Evolutionary conservation across 2,888 invertebrate genomes (phyloP).

Genomic region (Hyalella azteca): DNA sequence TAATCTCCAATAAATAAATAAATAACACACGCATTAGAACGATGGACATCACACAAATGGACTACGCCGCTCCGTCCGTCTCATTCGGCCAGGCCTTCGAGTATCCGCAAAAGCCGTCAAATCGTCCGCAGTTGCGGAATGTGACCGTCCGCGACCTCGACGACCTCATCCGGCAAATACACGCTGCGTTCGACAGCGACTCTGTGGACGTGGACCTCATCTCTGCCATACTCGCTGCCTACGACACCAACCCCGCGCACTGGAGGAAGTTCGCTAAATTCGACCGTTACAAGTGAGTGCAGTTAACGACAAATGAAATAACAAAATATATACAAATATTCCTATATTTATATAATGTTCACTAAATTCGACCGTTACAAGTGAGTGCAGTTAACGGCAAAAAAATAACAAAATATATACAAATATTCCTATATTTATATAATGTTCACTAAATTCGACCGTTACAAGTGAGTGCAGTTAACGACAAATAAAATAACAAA

Average conservation of each 20-base stretch:
- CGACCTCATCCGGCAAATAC: conserved; percentile 68
- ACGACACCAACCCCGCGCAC: conserved; percentile 86
- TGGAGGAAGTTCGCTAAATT: conserved; percentile 96
- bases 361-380: conserved; percentile 92
- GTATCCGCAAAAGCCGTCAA: not conserved
- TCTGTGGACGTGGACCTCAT: conserved; percentile 91
- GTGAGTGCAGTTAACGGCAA: conserved; percentile 58
- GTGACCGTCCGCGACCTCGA: conserved; percentile 59
- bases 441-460: conserved; percentile 93
- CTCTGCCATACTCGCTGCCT: conserved; percentile 76
- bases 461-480: conserved; percentile 70
- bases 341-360: no score
- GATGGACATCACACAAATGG: not conserved
- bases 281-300: conserved; percentile 74
- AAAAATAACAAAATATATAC: no score
- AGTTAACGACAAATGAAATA: no score
- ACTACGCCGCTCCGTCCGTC: not conserved
- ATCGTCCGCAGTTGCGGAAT: not conserved
- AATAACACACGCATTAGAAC: not conserved
- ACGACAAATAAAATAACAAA: no score
- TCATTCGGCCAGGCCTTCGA: not conserved
- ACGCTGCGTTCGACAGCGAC: conserved; percentile 78
- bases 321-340: no score
- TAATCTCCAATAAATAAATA: no score
- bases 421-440: no score